These are phyloP conservation scores for Platyscapa corneri DNA, from an alignment of 1,140 invertebrate genomes.

Conservation along the genomic window DNA sequence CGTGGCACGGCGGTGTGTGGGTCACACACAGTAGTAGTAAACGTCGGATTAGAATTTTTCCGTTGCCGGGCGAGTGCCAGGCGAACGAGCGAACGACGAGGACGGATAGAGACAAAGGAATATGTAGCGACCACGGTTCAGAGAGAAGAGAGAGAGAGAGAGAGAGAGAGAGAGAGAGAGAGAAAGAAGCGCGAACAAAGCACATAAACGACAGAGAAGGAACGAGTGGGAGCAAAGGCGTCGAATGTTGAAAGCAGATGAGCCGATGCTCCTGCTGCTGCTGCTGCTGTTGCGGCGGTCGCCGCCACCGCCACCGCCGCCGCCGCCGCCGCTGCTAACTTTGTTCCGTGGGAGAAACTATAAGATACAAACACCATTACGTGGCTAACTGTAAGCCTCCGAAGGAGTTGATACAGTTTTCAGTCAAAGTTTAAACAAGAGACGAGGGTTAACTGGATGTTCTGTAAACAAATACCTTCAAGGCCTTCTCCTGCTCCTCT, in stretches of 20 bases:
- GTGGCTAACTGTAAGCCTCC: background rate
- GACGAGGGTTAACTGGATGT: background rate
- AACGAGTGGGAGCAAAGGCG: slow-evolving; percentile 51
- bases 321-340: slow-evolving; percentile 51
- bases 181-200: slow-evolving; percentile 16
- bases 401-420: background rate
- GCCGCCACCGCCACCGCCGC: slow-evolving; percentile 57
- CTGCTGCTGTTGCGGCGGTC: slow-evolving; percentile 42
- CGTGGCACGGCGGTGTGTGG: slow-evolving; percentile 37
- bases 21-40: slow-evolving; percentile 52
- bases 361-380: background rate
- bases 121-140: background rate
- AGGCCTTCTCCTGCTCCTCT: too few relatives aligned
- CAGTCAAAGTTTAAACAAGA: background rate
- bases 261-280: slow-evolving; percentile 54
- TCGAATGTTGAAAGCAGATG: slow-evolving; percentile 35
- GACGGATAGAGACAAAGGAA: slow-evolving; percentile 1
- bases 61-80: slow-evolving; percentile 29
- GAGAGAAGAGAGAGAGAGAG: background rate
- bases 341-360: background rate
- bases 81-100: background rate
- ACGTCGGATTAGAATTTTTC: slow-evolving; percentile 37
- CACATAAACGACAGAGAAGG: background rate
- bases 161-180: slow-evolving; percentile 28
- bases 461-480: too few relatives aligned